phyloP scores from a whole-genome alignment of 2,797 vertebrate genomes.

The Pipistrellus nathusii region DNA sequence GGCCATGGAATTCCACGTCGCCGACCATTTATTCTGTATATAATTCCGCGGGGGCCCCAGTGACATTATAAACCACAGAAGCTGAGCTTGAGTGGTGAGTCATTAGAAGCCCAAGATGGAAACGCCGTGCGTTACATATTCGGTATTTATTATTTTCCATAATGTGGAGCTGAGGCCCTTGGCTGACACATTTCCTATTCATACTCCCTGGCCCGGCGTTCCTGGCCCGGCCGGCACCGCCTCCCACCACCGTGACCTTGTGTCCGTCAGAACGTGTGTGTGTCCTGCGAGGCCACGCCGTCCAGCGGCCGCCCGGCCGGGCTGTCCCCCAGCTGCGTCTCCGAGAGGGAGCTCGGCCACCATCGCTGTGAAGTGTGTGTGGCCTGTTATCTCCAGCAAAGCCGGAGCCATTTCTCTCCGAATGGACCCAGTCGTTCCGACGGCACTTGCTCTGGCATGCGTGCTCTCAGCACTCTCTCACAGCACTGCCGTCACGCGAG shows the following conservation, averaged over 20 bases:
- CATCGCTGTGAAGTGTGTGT: slow-evolving; percentile 61
- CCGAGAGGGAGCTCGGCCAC: slow-evolving; percentile 67
- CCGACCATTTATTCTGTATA: slow-evolving; percentile 89
- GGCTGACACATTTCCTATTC: slow-evolving; percentile 81
- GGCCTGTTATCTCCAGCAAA: slow-evolving; percentile 63
- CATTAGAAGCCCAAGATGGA: slow-evolving; percentile 86
- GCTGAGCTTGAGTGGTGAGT: slow-evolving; percentile 87
- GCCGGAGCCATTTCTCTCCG: slow-evolving; percentile 77
- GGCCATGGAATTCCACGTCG: slow-evolving; percentile 87
- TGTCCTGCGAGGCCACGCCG: slow-evolving; percentile 58
- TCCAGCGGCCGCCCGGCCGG: slow-evolving; percentile 2
- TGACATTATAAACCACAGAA: slow-evolving; percentile 90
- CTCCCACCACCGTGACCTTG: not conserved
- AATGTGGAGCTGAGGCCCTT: slow-evolving; percentile 83
- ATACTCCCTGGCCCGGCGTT: slow-evolving; percentile 70
- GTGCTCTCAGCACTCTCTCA: slow-evolving; percentile 67
- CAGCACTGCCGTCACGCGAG: slow-evolving; percentile 53
- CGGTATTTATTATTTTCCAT: slow-evolving; percentile 86
- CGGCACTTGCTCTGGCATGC: slow-evolving; percentile 77
- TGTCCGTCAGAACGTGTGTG: slow-evolving; percentile 70
- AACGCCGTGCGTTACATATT: slow-evolving; percentile 83
- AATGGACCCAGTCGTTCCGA: slow-evolving; percentile 83
- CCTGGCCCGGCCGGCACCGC: slow-evolving; percentile 66
- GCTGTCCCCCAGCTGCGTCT: slow-evolving; percentile 67
- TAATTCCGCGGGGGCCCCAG: slow-evolving; percentile 88